Percentiles rank a stretch among this genome's conserved stretches.
Evolutionary conservation across 2,113 vertebrate genomes (phyloP).

Genomic region (Crypturellus undulatus): DNA sequence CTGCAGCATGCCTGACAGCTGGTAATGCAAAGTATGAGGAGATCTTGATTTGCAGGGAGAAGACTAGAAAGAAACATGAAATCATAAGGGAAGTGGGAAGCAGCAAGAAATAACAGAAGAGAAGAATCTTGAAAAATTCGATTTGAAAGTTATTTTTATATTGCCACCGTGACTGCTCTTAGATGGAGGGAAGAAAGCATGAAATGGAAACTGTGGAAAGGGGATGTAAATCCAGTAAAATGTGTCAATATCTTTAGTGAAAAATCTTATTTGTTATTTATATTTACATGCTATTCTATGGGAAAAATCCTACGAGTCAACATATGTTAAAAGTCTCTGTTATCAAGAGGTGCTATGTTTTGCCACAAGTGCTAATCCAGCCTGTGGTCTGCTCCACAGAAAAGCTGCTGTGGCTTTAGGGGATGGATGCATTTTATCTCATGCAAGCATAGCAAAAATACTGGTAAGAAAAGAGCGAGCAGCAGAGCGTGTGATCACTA

Average conservation of each 20-base stretch:
- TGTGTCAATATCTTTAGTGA: conserved; percentile 27
- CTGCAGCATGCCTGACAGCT: conserved; percentile 26
- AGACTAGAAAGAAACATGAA: conserved; percentile 39
- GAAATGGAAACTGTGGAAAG: conserved; percentile 38
- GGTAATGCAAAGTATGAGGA: conserved; percentile 61
- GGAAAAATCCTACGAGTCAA: background rate
- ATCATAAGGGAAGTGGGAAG: conserved; percentile 52
- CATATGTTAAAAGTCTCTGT: background rate
- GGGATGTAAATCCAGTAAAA: conserved; percentile 52
- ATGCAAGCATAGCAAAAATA: background rate
- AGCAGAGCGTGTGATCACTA: background rate
- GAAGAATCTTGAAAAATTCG: conserved; percentile 31
- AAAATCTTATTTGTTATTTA: conserved; percentile 62
- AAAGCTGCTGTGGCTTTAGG: background rate
- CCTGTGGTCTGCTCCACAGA: background rate
- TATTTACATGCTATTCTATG: background rate
- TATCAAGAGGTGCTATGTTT: background rate
- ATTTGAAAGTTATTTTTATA: conserved; percentile 66
- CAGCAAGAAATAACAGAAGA: conserved; percentile 37
- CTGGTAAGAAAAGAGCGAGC: background rate
- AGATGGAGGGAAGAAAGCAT: conserved; percentile 56
- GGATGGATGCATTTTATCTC: background rate
- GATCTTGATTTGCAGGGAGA: conserved; percentile 60
- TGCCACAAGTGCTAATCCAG: conserved; percentile 1
- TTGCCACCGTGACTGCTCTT: conserved; percentile 21